A percentile compares a stretch with the other conserved stretches of the same genome.
phyloP scores from a whole-genome alignment of 2,113 vertebrate genomes.

The Arvicanthis niloticus region DNA sequence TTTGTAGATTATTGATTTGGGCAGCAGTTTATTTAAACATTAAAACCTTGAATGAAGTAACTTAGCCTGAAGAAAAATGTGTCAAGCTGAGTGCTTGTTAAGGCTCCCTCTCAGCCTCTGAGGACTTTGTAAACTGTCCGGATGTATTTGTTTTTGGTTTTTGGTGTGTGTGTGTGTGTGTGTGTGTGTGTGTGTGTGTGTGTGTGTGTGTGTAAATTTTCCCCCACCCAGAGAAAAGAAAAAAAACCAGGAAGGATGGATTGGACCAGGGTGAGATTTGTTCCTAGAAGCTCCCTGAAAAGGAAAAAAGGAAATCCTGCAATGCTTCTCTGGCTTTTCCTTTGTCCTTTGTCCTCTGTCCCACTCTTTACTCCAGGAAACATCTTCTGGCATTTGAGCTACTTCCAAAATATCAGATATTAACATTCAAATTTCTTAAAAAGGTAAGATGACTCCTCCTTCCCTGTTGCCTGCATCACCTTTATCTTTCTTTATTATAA shows the following conservation, averaged over 20 bases:
- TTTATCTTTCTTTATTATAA: background rate
- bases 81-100: constrained; percentile 88
- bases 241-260: constrained; percentile 71
- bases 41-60: constrained; percentile 89
- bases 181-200: too few relatives aligned
- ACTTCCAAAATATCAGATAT: constrained; percentile 28
- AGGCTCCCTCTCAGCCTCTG: constrained; percentile 85
- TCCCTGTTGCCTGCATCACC: background rate
- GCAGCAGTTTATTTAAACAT: constrained; percentile 90
- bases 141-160: constrained; percentile 87
- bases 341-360: background rate
- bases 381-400: background rate
- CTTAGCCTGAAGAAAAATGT: constrained; percentile 90
- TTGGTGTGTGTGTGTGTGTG: background rate
- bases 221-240: too few relatives aligned
- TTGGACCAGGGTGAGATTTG: constrained; percentile 52
- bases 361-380: background rate
- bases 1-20: constrained; percentile 88
- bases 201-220: too few relatives aligned
- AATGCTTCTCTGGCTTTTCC: background rate
- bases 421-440: constrained; percentile 23
- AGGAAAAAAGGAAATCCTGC: constrained; percentile 54
- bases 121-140: constrained; percentile 89
- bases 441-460: background rate
- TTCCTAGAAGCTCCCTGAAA: constrained; percentile 66